Percentiles rank a stretch among this genome's conserved stretches.
These are phyloP conservation scores for Suillia variegata DNA, from an alignment of 2,888 invertebrate species.

Conservation along the genomic window DNA sequence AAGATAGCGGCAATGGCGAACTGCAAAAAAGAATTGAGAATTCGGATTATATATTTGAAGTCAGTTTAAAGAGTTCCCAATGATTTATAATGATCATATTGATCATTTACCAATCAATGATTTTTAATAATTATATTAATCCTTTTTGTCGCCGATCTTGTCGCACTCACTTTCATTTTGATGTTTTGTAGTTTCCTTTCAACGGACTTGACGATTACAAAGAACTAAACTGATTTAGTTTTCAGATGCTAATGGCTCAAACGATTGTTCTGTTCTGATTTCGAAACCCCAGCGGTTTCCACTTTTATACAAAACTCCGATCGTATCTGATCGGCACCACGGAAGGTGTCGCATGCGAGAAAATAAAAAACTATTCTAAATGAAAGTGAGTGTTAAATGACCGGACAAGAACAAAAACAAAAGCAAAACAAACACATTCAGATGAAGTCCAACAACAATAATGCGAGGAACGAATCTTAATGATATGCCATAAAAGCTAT, in stretches of 20 bases:
- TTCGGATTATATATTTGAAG: not conserved
- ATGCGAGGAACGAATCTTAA: conserved; percentile 6
- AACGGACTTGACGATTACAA: conserved; percentile 20
- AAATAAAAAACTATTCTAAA: conserved; percentile 34
- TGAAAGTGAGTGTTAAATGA: conserved; percentile 41
- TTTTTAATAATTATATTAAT: not conserved
- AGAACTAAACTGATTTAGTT: conserved; percentile 26
- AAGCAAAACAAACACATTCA: not conserved
- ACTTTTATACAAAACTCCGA: conserved; percentile 36
- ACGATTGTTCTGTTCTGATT: conserved; percentile 52
- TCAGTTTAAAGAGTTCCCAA: not conserved
- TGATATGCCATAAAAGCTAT: conserved; percentile 8
- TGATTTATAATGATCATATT: not conserved
- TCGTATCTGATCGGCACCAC: not conserved
- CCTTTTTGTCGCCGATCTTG: conserved; percentile 5
- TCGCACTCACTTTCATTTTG: conserved; percentile 51
- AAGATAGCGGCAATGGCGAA: conserved; percentile 47
- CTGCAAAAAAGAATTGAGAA: conserved; percentile 29
- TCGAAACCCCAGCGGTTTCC: conserved; percentile 26
- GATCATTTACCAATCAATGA: not conserved
- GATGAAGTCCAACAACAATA: not conserved
- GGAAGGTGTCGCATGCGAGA: not conserved
- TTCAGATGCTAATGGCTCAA: conserved; percentile 32
- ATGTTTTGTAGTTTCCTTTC: conserved; percentile 20
- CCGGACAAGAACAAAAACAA: conserved; percentile 5